A percentile compares a stretch with the other conserved stretches of the same genome.
Conservation (phyloP, 35 echinoderm and acorn worm genomes). For the Apostichopus japonicus region DNA sequence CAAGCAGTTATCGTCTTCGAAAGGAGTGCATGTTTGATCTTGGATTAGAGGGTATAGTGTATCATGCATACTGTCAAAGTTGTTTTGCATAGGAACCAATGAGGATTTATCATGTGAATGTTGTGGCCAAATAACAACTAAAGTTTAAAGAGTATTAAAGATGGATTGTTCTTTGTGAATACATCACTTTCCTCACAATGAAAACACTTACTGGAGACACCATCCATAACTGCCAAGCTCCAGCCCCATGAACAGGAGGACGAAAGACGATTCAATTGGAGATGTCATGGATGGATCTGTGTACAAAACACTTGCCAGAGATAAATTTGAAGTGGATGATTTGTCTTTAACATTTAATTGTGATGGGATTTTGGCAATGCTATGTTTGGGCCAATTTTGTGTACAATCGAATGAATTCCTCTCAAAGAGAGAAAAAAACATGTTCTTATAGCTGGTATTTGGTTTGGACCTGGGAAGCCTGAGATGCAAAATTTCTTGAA, state of each 20-base stretch:
- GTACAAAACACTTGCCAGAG: neutral
- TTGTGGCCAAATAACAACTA: neutral
- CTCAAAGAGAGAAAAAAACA: no score
- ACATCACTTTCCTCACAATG: neutral
- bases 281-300: neutral
- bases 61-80: slow-evolving; percentile 7
- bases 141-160: neutral
- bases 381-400: slow-evolving; percentile 45
- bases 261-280: no score
- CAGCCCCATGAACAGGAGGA: neutral
- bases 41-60: neutral
- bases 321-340: neutral
- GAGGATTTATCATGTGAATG: neutral
- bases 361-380: slow-evolving; percentile 14
- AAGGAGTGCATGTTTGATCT: slow-evolving; percentile 16
- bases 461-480: no score
- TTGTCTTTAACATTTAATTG: slow-evolving; percentile 23
- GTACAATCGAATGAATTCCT: slow-evolving; percentile 42
- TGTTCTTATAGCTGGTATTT: no score
- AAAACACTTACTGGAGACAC: neutral
- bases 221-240: neutral
- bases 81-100: neutral
- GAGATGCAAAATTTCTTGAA: no score
- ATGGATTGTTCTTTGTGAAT: neutral
- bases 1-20: neutral